Evolutionary conservation across 2,113 vertebrate species (phyloP).

Genomic region (Calyptommatus sinebrachiatus): DNA sequence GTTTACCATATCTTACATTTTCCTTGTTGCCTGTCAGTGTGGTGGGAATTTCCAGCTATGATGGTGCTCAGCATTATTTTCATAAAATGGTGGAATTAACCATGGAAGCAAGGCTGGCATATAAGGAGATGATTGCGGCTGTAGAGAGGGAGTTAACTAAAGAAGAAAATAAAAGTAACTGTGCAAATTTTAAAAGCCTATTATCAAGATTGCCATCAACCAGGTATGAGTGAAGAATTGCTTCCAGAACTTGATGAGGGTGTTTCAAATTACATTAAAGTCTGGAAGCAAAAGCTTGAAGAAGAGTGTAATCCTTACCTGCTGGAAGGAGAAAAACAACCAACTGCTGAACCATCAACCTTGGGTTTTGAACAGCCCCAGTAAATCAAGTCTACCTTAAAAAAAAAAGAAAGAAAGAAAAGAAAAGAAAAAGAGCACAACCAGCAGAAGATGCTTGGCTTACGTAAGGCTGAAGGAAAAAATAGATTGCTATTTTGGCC

Average conservation of each 20-base stretch:
- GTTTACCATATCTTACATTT: too few relatives aligned
- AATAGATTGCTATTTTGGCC: too few relatives aligned
- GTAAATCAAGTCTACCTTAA: constrained; percentile 44
- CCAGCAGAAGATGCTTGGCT: too few relatives aligned
- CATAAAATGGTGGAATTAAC: constrained; percentile 94
- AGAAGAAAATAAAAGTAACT: constrained; percentile 37
- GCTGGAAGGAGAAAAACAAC: constrained; percentile 66
- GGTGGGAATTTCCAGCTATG: constrained; percentile 98
- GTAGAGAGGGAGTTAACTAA: constrained; percentile 60
- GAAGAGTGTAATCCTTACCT: constrained; percentile 66
- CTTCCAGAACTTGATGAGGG: constrained; percentile 65
- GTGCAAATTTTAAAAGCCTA: not conserved
- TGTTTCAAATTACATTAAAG: constrained; percentile 83
- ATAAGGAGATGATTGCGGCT: constrained; percentile 83
- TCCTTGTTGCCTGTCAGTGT: constrained; percentile 85
- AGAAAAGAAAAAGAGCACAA: too few relatives aligned
- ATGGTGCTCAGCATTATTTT: constrained; percentile 95
- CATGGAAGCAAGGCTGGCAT: constrained; percentile 84
- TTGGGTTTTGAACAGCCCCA: constrained; percentile 60
- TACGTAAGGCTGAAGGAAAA: too few relatives aligned
- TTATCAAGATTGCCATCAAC: constrained; percentile 5
- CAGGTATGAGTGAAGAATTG: constrained; percentile 30
- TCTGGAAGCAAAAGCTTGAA: constrained; percentile 76
- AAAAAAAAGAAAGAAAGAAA: too few relatives aligned
- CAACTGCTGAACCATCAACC: constrained; percentile 57